A percentile compares a stretch with the other conserved stretches of the same genome.
Conservation (phyloP, 23 tunicate genomes). For the Ciona savignyi region DNA sequence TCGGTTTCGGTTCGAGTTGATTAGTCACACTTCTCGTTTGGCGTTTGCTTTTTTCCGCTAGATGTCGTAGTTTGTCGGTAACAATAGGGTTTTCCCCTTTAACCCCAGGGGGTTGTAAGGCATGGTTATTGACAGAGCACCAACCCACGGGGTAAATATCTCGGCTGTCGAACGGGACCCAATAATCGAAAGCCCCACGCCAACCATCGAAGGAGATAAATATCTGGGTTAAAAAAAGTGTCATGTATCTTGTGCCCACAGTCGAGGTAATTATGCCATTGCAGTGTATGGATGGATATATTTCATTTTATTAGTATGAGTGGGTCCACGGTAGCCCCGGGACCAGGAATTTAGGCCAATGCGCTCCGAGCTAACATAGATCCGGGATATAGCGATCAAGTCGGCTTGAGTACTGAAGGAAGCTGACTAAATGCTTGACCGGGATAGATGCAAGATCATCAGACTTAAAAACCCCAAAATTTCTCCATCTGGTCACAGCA, state of each 20-base stretch:
- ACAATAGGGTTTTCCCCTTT: conserved; percentile 89
- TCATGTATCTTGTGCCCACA: not conserved
- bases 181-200: conserved; percentile 89
- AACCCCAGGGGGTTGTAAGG: conserved; percentile 45
- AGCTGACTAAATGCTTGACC: no score
- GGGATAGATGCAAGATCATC: no score
- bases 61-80: conserved; percentile 31
- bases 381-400: no score
- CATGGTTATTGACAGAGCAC: conserved; percentile 63
- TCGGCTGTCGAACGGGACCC: conserved; percentile 64
- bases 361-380: not conserved
- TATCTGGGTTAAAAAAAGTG: conserved; percentile 18
- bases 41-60: conserved; percentile 40
- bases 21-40: conserved; percentile 74
- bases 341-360: not conserved
- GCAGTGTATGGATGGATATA: not conserved
- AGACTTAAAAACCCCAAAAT: no score
- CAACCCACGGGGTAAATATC: conserved; percentile 92
- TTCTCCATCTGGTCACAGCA: no score
- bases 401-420: no score
- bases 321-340: no score
- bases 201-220: conserved; percentile 89
- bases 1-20: conserved; percentile 16
- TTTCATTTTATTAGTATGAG: not conserved
- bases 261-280: not conserved